Percentiles rank a stretch among this genome's conserved stretches.
Evolutionary conservation across 2,888 invertebrate genomes (phyloP).

Genomic region (Doris montereyensis): DNA sequence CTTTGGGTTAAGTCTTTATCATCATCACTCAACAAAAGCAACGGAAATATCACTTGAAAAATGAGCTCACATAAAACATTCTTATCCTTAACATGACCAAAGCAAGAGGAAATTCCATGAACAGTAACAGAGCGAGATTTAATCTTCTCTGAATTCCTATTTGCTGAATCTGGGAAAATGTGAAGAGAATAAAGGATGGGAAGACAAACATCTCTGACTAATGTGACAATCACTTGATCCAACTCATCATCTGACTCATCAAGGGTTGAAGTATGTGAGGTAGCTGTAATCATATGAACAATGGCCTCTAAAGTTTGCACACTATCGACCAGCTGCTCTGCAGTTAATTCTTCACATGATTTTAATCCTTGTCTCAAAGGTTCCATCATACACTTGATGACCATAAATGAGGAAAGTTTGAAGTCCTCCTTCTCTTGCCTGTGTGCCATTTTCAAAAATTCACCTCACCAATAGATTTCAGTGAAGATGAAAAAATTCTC

Average conservation of each 20-base stretch:
- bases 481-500: too few species aligned
- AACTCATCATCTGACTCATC: neutral
- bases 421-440: too few species aligned
- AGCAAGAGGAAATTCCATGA: neutral
- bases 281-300: neutral
- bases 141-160: constrained; percentile 21
- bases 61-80: neutral
- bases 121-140: neutral
- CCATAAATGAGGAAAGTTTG: neutral
- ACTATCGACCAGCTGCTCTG: neutral
- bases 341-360: neutral
- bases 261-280: neutral
- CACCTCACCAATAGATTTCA: too few species aligned
- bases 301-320: neutral
- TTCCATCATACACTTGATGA: neutral
- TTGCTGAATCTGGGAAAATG: constrained; percentile 1
- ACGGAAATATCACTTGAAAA: constrained; percentile 27
- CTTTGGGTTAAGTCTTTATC: neutral
- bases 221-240: neutral
- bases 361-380: neutral
- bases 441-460: too few species aligned
- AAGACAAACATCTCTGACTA: constrained; percentile 36
- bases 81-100: constrained; percentile 4
- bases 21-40: neutral
- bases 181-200: constrained; percentile 36